Conservation (phyloP, 1,140 invertebrate species). For the Nephila pilipes region DNA sequence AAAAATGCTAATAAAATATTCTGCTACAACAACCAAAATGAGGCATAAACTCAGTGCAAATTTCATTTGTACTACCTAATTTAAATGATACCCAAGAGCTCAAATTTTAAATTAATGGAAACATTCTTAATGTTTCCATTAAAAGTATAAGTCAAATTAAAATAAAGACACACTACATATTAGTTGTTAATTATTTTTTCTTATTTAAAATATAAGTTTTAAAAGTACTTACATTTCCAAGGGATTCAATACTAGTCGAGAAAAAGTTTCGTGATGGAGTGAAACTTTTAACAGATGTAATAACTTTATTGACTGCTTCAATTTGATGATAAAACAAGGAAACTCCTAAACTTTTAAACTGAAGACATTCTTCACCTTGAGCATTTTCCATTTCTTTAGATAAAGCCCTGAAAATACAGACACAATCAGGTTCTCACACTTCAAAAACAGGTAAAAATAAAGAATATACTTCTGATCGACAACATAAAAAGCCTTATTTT, state of each 20-base stretch:
- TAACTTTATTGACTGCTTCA: slow-evolving; percentile 37
- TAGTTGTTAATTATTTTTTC: not conserved
- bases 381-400: not conserved
- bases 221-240: slow-evolving; percentile 60
- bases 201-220: not conserved
- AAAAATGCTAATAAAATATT: too few relatives aligned
- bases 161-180: not conserved
- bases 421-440: too few relatives aligned
- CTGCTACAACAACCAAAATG: too few relatives aligned
- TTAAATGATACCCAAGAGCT: not conserved
- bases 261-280: slow-evolving; percentile 48
- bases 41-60: too few relatives aligned
- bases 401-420: slow-evolving; percentile 21
- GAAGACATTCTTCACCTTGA: not conserved
- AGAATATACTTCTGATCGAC: too few relatives aligned
- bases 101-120: not conserved
- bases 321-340: slow-evolving; percentile 66
- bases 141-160: not conserved
- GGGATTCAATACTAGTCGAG: slow-evolving; percentile 53
- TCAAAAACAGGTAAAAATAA: too few relatives aligned
- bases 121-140: not conserved
- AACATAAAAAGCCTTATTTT: too few relatives aligned
- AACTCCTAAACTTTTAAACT: slow-evolving; percentile 26
- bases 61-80: not conserved
- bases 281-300: slow-evolving; percentile 41